phyloP scores from a whole-genome alignment of 1,140 invertebrate species.

The Ooceraea biroi region DNA sequence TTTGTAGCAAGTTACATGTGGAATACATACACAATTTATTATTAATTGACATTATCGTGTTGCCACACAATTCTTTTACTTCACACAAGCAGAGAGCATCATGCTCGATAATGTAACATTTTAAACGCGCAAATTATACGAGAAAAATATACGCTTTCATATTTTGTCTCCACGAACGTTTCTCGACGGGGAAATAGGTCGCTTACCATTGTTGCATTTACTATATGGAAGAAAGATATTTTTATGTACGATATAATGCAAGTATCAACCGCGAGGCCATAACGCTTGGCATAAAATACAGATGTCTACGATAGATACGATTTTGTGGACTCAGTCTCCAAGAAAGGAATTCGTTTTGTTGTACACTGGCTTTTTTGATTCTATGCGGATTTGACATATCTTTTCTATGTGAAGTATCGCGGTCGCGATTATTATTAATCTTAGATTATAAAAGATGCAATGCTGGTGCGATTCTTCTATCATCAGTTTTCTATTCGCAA shows the following conservation, averaged over 20 bases:
- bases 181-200: conserved; percentile 61
- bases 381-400: conserved; percentile 26
- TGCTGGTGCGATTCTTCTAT: neutral
- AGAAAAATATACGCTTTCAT: conserved; percentile 12
- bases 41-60: conserved; percentile 5
- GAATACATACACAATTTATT: neutral
- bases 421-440: conserved; percentile 34
- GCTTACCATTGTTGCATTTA: conserved; percentile 48
- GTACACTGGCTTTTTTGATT: neutral
- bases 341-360: conserved; percentile 60
- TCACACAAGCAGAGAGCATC: neutral
- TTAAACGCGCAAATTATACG: conserved; percentile 35
- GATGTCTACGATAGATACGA: conserved; percentile 69
- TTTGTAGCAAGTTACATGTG: neutral
- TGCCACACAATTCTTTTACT: neutral
- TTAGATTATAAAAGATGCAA: too few relatives aligned
- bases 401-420: conserved; percentile 10
- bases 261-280: conserved; percentile 64
- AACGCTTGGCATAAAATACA: conserved; percentile 70
- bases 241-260: conserved; percentile 66
- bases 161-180: conserved; percentile 59
- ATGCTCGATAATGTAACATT: neutral
- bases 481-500: neutral
- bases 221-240: conserved; percentile 43
- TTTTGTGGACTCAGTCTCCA: conserved; percentile 54